These are phyloP conservation scores for Gisinianus flammeolus DNA, from an alignment of 2,888 invertebrate genomes.

Conservation along the genomic window DNA sequence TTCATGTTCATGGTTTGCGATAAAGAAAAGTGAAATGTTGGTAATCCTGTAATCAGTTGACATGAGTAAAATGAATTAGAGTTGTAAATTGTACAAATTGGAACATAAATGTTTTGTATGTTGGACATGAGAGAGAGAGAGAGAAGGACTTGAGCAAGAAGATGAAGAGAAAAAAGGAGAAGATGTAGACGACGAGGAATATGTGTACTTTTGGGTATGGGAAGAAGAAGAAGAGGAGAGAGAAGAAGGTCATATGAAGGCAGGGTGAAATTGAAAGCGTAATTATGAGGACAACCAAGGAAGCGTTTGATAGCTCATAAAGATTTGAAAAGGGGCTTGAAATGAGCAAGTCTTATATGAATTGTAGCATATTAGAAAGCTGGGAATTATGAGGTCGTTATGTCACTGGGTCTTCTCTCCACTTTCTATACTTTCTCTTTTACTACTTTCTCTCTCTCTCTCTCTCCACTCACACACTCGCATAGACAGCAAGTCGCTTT, in stretches of 20 bases:
- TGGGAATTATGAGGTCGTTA: constrained; percentile 10
- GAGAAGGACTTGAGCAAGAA: not conserved
- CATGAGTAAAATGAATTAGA: constrained; percentile 8
- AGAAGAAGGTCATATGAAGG: not conserved
- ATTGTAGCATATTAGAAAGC: constrained; percentile 14
- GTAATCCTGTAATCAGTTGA: not conserved
- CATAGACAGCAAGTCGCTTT: too few species aligned
- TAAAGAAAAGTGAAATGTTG: not conserved
- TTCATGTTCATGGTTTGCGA: not conserved
- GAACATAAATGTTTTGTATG: not conserved
- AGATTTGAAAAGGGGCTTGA: constrained; percentile 7
- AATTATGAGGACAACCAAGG: constrained; percentile 4
- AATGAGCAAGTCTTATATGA: not conserved
- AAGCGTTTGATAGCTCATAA: constrained; percentile 17
- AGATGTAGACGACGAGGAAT: not conserved
- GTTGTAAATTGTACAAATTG: not conserved
- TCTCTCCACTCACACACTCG: too few species aligned
- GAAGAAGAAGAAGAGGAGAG: not conserved
- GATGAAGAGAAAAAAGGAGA: not conserved
- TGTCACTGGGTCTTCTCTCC: not conserved
- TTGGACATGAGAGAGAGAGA: not conserved
- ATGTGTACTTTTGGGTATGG: not conserved
- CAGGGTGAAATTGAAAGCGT: not conserved
- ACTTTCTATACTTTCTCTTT: not conserved
- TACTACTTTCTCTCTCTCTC: not conserved